A percentile compares a stretch with the other conserved stretches of the same genome.
These are phyloP conservation scores for Ptychoptera contaminata DNA, from an alignment of 2,888 invertebrate species.

Conservation along the genomic window DNA sequence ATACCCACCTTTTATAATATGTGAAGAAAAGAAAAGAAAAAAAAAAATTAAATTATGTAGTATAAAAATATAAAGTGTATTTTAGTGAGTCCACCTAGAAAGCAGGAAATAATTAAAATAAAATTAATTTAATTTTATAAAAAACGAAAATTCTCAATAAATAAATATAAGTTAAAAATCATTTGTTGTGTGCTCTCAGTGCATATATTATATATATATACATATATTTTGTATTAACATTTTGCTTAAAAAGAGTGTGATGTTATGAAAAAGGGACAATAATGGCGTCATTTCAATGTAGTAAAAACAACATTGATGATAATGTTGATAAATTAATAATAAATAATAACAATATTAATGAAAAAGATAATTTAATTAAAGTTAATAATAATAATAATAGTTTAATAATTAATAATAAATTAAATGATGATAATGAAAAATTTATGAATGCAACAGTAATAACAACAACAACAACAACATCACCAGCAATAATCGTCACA, in stretches of 20 bases:
- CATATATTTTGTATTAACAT: background rate
- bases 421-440: background rate
- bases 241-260: background rate
- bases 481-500: background rate
- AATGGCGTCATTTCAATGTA: constrained; percentile 3
- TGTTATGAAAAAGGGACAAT: constrained; percentile 1
- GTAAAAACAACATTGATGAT: background rate
- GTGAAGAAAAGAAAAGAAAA: no score
- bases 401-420: background rate
- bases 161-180: no score
- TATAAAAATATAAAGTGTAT: no score
- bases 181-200: background rate
- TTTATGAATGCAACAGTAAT: background rate
- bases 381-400: constrained; percentile 1
- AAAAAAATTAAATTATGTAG: no score
- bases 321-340: background rate
- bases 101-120: no score
- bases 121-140: no score
- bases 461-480: background rate
- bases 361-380: background rate
- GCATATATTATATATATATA: background rate
- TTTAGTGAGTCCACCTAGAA: no score
- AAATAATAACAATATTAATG: background rate
- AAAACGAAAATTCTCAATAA: no score
- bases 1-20: no score